A percentile compares a stretch with the other conserved stretches of the same genome.
Evolutionary conservation across 2,797 vertebrate species (phyloP).

Genomic region (Poeciliopsis paucimaculata): DNA sequence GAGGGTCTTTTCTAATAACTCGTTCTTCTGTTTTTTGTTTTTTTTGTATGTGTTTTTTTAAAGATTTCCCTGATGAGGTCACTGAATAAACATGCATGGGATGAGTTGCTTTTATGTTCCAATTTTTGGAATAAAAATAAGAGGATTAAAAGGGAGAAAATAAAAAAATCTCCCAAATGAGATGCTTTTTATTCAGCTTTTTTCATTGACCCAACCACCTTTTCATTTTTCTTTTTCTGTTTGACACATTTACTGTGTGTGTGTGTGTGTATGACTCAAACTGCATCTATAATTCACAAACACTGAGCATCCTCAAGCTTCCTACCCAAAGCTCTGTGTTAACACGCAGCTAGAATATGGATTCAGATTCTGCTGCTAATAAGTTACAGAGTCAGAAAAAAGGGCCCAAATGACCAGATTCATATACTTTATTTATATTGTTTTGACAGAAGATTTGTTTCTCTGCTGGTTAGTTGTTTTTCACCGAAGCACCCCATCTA

Average conservation of each 20-base stretch:
- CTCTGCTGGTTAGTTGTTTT: constrained; percentile 3
- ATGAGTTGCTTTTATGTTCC: constrained; percentile 15
- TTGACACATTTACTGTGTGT: constrained; percentile 41
- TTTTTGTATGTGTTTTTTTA: not conserved
- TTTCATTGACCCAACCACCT: constrained; percentile 50
- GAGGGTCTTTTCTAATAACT: constrained; percentile 27
- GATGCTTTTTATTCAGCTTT: not conserved
- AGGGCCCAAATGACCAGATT: constrained; percentile 22
- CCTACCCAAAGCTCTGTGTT: constrained; percentile 38
- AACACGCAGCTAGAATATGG: constrained; percentile 31
- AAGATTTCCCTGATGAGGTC: constrained; percentile 3
- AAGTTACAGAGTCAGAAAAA: constrained; percentile 33
- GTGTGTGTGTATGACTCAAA: constrained; percentile 42
- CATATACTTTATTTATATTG: constrained; percentile 36
- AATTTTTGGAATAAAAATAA: constrained; percentile 11
- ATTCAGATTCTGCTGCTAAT: constrained; percentile 47
- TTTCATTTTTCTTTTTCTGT: constrained; percentile 40
- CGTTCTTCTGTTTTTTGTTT: constrained; percentile 12
- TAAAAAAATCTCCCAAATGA: not conserved
- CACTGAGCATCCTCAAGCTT: constrained; percentile 48
- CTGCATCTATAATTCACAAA: constrained; percentile 70
- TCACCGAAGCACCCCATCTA: constrained; percentile 23
- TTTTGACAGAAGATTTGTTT: constrained; percentile 18
- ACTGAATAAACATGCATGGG: constrained; percentile 24
- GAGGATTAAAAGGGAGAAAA: not conserved